Conservation (phyloP, 2,888 invertebrate genomes). For the Steromphala cineraria region DNA sequence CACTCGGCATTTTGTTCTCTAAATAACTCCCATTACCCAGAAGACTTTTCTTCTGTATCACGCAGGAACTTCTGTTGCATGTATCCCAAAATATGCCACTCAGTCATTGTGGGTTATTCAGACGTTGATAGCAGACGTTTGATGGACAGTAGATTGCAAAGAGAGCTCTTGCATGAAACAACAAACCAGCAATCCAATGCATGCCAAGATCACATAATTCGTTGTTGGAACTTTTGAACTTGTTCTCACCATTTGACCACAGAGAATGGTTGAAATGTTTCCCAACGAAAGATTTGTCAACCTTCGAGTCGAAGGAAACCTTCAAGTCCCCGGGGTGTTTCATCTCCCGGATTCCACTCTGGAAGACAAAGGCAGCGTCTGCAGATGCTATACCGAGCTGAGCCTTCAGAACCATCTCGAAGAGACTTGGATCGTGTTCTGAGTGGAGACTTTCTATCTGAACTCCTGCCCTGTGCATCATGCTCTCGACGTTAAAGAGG, state of each 20-base stretch:
- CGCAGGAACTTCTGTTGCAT: background rate
- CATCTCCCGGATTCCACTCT: background rate
- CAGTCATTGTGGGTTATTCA: background rate
- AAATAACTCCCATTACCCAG: background rate
- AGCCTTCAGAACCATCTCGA: background rate
- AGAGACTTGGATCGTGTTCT: background rate
- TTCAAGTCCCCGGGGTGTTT: background rate
- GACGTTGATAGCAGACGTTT: constrained; percentile 26
- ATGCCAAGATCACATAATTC: background rate
- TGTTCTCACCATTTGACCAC: background rate
- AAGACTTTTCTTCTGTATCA: background rate
- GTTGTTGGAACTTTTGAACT: background rate
- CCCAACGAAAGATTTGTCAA: background rate
- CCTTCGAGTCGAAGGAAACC: background rate
- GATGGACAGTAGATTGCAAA: constrained; percentile 27
- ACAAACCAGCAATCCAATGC: constrained; percentile 28
- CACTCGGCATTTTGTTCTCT: constrained; percentile 20
- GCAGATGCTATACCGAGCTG: background rate
- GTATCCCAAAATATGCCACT: background rate
- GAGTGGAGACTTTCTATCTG: background rate
- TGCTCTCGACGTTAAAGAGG: background rate
- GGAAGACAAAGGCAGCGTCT: background rate
- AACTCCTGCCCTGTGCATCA: background rate
- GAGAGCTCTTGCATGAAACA: constrained; percentile 24
- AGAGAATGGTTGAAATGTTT: background rate